Evolutionary conservation across 2,888 invertebrate genomes (phyloP).

Genomic region (Odiellus spinosus): DNA sequence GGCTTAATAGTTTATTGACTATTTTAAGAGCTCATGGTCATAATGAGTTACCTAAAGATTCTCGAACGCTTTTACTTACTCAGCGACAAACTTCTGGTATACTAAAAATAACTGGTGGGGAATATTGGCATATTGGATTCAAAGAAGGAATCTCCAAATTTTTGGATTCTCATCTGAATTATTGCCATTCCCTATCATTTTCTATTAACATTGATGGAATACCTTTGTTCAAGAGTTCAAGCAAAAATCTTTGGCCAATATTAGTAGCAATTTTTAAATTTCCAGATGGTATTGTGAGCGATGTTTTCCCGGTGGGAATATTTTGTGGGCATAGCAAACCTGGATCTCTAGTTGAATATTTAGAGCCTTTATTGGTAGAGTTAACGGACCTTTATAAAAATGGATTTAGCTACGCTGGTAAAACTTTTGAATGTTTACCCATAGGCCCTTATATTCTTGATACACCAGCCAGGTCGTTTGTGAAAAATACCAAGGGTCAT

Average conservation of each 20-base stretch:
- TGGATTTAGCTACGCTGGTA: neutral
- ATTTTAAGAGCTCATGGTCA: too few species aligned
- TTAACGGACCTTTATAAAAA: neutral
- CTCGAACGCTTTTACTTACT: too few species aligned
- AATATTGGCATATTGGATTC: too few species aligned
- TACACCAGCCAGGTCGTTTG: slow-evolving; percentile 3
- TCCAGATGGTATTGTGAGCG: neutral
- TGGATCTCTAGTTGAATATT: neutral
- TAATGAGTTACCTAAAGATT: too few species aligned
- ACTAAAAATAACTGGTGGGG: too few species aligned
- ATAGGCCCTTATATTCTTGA: neutral
- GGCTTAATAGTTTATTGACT: too few species aligned
- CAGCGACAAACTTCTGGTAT: too few species aligned
- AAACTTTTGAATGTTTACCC: too few species aligned
- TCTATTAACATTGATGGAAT: slow-evolving; percentile 3
- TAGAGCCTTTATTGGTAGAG: neutral
- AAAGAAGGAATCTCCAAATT: too few species aligned
- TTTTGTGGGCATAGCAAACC: neutral
- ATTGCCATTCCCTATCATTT: neutral
- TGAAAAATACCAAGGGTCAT: slow-evolving; percentile 1
- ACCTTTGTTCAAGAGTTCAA: slow-evolving; percentile 2
- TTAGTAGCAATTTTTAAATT: neutral
- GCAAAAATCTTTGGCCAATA: slow-evolving; percentile 3
- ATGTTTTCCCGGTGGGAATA: neutral
- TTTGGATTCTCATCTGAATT: too few species aligned